phyloP scores from a whole-genome alignment of 2,797 vertebrate species.

The Ptychadena robeensis region DNA sequence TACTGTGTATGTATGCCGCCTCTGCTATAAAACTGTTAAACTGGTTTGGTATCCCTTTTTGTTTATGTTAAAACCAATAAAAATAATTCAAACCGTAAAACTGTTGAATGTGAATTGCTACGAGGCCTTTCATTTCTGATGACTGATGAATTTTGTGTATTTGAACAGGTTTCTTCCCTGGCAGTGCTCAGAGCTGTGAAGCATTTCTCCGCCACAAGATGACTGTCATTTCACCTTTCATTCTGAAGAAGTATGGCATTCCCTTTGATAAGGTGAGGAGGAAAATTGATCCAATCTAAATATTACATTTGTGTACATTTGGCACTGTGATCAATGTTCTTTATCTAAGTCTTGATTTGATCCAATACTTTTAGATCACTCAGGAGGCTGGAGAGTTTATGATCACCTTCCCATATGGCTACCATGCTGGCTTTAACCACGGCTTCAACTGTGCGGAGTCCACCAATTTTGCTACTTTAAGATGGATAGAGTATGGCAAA shows the following conservation, averaged over 20 bases:
- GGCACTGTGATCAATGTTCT: no score
- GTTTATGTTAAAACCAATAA: no score
- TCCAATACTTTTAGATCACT: constrained; percentile 80
- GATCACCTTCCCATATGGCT: constrained; percentile 94
- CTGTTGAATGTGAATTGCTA: no score
- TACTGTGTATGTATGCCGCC: no score
- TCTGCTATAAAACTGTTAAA: no score
- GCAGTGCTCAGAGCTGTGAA: constrained; percentile 95
- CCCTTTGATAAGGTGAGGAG: constrained; percentile 90
- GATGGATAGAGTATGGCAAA: constrained; percentile 98
- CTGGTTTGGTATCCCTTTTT: no score
- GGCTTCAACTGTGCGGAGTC: constrained; percentile 98
- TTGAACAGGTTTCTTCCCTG: constrained; percentile 92
- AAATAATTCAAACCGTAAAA: no score
- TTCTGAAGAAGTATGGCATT: constrained; percentile 94
- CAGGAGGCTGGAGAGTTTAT: constrained; percentile 97
- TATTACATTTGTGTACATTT: neutral
- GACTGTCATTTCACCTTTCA: constrained; percentile 96
- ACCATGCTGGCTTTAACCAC: constrained; percentile 98
- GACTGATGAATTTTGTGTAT: neutral
- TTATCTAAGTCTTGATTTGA: neutral
- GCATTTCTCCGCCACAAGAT: constrained; percentile 98
- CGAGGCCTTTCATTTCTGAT: neutral
- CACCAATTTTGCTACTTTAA: constrained; percentile 93
- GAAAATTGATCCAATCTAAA: neutral